A percentile compares a stretch with the other conserved stretches of the same genome.
phyloP scores from a whole-genome alignment of 2,888 invertebrate species.

The Xestia rhomboidea region DNA sequence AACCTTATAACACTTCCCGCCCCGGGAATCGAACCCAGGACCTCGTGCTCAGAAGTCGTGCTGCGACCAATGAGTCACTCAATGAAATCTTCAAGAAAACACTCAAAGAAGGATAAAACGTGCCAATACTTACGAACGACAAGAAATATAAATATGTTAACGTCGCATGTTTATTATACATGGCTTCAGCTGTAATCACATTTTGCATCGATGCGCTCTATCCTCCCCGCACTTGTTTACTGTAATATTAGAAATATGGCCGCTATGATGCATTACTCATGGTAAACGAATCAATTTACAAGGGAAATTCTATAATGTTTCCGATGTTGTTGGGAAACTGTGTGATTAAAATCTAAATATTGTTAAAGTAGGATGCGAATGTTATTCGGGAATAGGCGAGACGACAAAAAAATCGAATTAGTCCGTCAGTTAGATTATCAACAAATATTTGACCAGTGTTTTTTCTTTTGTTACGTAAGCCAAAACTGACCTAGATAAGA shows the following conservation, averaged over 20 bases:
- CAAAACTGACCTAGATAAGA: too few species aligned
- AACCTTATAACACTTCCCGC: too few species aligned
- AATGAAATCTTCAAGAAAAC: not conserved
- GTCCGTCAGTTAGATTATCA: too few species aligned
- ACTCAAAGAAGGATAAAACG: not conserved
- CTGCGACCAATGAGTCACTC: too few species aligned
- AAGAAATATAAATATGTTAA: slow-evolving; percentile 23
- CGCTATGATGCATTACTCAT: slow-evolving; percentile 18
- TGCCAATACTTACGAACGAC: slow-evolving; percentile 15
- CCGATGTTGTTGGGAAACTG: not conserved
- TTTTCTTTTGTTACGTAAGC: too few species aligned
- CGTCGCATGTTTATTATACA: slow-evolving; percentile 41
- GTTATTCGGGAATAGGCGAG: not conserved
- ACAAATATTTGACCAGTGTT: too few species aligned
- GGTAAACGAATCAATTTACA: slow-evolving; percentile 13
- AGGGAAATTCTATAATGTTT: not conserved
- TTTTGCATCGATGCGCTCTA: slow-evolving; percentile 51
- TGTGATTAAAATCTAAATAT: not conserved
- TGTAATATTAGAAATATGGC: slow-evolving; percentile 16
- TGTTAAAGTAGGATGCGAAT: not conserved
- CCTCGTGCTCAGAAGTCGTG: too few species aligned
- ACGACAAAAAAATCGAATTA: too few species aligned
- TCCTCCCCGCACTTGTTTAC: slow-evolving; percentile 23
- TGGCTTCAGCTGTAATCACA: slow-evolving; percentile 59
- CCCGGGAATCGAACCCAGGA: too few species aligned